Base-by-base conservation (phyloP, 2,888 invertebrate genomes). In the Trimorus sp. region DNA sequence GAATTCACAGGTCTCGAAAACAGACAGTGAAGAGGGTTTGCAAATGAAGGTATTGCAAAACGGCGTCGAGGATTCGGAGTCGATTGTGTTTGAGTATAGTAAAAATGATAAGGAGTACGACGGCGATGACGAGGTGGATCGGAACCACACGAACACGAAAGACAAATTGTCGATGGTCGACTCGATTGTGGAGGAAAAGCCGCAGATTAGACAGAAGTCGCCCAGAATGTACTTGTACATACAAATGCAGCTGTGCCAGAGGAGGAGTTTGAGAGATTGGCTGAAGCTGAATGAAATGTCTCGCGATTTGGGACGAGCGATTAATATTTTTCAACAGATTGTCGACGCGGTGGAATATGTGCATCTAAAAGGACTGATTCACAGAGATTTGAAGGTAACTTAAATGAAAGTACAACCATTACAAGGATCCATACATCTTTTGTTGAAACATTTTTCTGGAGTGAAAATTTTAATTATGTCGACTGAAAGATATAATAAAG, bases 331-430 rank as follows among this genome's bases (percentile, higher is more conserved):
- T 92, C 94, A 95, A 84, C 98, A 99, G 92, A 98, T 99, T 88
- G 95, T 98, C 0, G 95, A 96, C 75, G 99, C 99, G 0, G 98
- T 99, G 2, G 97, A 98, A 85, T 99, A 99, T 92, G 97, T 99
- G 0, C 99, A 99, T 92, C 92, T 95, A 0, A 96, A 96, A 84
- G 97, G 97, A 0, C 94, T 99, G 0, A 99, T 99, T 90, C 99
- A 99, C 91, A 94, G 99, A 60, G 99, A 99, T 92, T 93, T 99
- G 49, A 99, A 99, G 93, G 97, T 97, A 87, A 82, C 92, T 92
- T n/a, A n/a, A n/a, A n/a, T n/a, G n/a, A n/a, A n/a, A n/a, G n/a
- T n/a, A n/a, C 42, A 70, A 48, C 48, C 4, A 48, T 48, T 42
- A 12, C 36, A 7, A 26, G 54, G n/a, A n/a, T n/a, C n/a, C n/a